Base-by-base conservation (phyloP, 1,140 invertebrate genomes). In the Mamestra configurata region DNA sequence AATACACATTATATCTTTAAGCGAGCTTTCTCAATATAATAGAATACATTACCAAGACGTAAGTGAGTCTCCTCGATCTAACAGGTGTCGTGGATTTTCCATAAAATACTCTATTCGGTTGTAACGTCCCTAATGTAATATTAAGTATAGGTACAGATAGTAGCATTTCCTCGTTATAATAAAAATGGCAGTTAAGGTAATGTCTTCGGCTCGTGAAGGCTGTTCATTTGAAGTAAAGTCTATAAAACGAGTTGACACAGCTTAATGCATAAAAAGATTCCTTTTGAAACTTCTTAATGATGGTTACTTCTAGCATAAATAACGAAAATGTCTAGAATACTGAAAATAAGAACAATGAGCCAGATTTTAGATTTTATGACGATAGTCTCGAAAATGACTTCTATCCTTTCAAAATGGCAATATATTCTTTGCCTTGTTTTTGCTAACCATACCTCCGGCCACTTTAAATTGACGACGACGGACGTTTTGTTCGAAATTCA, bases 131-230 rank as follows among this genome's bases (percentile, higher is more conserved):
- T 70, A 70, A 70, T 70, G 66, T 7, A 40, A 24, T 46, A 46
- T 49, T 27, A 70, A 46, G 40, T 64, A 64, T 8, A 18, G 59
- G n/a, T n/a, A n/a, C n/a, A 10, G 55, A 59, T 59, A 59, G 24
- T 35, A 4, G 31, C 31, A 64, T 18, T 37, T 35, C 11, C 59
- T 37, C 59, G 43, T 27, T 22, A 49, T 46, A 70, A 70, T 70
- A 46, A 70, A 70, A 70, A 49, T 64, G 59, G 49, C n/a, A 4
- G 49, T 53, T 53, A 53, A 6, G 49, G n/a, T 53, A 53, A 53
- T 53, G n/a, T 20, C 18, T 20, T 53, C 18, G 6, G 18, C 49
- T 20, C n/a, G 49, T 53, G 49, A 53, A 53, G n/a, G 49, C 5
- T 53, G 49, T 53, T 18, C 20, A 53, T 18, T 53, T 8, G n/a